Conservation (phyloP, 2,888 invertebrate species). For the Hyalella azteca region DNA sequence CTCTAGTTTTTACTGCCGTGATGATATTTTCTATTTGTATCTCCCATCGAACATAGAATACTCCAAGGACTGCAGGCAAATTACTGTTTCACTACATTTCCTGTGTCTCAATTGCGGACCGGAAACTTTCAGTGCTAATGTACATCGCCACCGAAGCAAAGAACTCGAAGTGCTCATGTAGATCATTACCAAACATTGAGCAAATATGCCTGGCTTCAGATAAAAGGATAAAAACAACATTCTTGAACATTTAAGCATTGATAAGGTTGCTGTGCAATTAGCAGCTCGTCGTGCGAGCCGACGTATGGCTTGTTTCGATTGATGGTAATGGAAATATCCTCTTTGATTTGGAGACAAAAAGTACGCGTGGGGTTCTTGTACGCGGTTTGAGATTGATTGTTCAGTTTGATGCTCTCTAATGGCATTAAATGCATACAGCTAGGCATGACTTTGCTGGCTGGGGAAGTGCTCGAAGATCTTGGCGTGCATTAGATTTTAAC, state of each 20-base stretch:
- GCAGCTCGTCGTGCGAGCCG: neutral
- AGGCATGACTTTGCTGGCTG: neutral
- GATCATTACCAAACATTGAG: slow-evolving; percentile 34
- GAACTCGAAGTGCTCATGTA: slow-evolving; percentile 33
- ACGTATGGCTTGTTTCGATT: slow-evolving; percentile 15
- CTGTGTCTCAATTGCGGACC: neutral
- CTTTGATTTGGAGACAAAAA: slow-evolving; percentile 28
- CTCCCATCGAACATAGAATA: too few relatives aligned
- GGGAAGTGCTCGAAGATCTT: slow-evolving; percentile 7
- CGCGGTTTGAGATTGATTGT: slow-evolving; percentile 20
- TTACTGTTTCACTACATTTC: too few relatives aligned
- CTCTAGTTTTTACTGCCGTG: too few relatives aligned
- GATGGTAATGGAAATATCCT: neutral
- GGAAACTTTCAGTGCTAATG: slow-evolving; percentile 18
- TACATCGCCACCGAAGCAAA: slow-evolving; percentile 20
- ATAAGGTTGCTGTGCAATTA: slow-evolving; percentile 27
- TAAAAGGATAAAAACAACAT: slow-evolving; percentile 23
- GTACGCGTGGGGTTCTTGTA: slow-evolving; percentile 7
- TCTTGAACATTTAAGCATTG: neutral
- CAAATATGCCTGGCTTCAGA: slow-evolving; percentile 32
- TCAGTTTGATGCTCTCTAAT: slow-evolving; percentile 22
- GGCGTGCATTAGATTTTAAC: slow-evolving; percentile 28
- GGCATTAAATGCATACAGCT: slow-evolving; percentile 9
- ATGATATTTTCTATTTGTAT: too few relatives aligned
- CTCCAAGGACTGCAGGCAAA: too few relatives aligned